Evolutionary conservation across 2,113 vertebrate genomes (phyloP), one percentile per base, ranked within the genome.

Genomic region (Thalassoma bifasciatum): DNA sequence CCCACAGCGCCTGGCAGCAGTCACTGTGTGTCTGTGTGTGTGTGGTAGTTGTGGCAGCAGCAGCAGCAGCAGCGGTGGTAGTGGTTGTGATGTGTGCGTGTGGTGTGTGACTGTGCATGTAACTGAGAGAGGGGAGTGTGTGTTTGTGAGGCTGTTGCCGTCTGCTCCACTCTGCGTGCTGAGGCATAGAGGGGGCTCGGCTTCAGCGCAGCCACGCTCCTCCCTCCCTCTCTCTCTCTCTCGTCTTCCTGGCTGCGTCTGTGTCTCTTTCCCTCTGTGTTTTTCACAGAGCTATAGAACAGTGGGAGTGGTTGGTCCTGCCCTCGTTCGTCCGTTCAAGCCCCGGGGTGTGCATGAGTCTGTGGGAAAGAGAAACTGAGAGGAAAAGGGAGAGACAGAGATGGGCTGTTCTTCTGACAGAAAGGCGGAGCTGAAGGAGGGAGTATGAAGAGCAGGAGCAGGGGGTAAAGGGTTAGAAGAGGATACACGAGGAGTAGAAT

Each of bases 261-360:
- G 72, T 65, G 78, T 85, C 76, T 80, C 88, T 89, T 81, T 51
- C 66, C 51, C 79, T 83, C 82, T 82, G 80, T 94, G 94, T 95
- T 95, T 92, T 91, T 92, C 91, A 92, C 91, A 89, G 93, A 92
- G 93, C 92, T 94, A 93, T 90, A 92, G 93, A 92, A 86, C 86
- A 77, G 92, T 91, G 93, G 91, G 92, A 88, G 91, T 86, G 87
- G 81, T 60, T 49, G 83, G 79, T 82, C 76, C 87, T 79, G 82
- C 86, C 85, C 85, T 86, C 52, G 65, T 54, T 74, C 65, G 50
- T 83, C 85, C 52, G 65, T 54, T 74, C 65, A 51, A 85, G 77
- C 67, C 69, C 66, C 10, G 59, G 73, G 56, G 46, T 74, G 63
- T 19, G 40, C 49, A 37, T 63, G 73, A 56, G 38, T 63, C 42